phyloP scores from a whole-genome alignment of 2,797 vertebrate species.

The Enteromius trimaculatus region DNA sequence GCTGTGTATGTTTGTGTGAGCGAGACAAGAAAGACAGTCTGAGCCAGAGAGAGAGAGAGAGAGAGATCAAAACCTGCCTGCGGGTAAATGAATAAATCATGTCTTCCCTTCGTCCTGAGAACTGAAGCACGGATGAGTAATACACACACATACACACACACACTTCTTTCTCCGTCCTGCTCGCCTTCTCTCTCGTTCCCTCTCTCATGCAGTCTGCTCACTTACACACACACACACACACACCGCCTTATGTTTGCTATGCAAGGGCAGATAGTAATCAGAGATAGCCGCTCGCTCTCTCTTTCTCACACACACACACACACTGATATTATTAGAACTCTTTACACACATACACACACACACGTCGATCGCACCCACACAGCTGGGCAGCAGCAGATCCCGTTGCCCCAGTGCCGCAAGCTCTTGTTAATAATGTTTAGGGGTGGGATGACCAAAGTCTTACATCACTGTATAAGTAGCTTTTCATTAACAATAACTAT shows the following conservation, averaged over 20 bases:
- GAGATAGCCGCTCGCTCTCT: slow-evolving; percentile 46
- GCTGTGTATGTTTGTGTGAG: slow-evolving; percentile 39
- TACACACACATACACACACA: slow-evolving; percentile 52
- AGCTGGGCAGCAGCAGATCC: slow-evolving; percentile 1
- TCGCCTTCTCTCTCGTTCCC: slow-evolving; percentile 31
- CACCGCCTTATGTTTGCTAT: slow-evolving; percentile 54
- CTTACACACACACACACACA: slow-evolving; percentile 27
- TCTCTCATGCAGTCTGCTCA: slow-evolving; percentile 42
- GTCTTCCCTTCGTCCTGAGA: slow-evolving; percentile 65
- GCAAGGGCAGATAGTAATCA: slow-evolving; percentile 65
- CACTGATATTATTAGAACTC: slow-evolving; percentile 49
- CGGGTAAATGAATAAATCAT: slow-evolving; percentile 67
- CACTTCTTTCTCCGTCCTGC: slow-evolving; percentile 34
- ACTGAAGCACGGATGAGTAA: slow-evolving; percentile 65
- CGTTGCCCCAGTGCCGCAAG: neutral
- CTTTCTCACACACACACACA: neutral
- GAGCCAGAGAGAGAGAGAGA: slow-evolving; percentile 37
- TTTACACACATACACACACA: slow-evolving; percentile 6
- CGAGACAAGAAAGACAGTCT: slow-evolving; percentile 30
- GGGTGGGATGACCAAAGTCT: neutral
- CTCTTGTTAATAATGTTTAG: slow-evolving; percentile 2
- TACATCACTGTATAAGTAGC: neutral
- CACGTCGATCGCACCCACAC: slow-evolving; percentile 7
- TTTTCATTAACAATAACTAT: neutral
- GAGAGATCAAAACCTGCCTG: slow-evolving; percentile 66